Evolutionary conservation across 1,140 invertebrate species (phyloP).

Genomic region (Parapsyche elsis): DNA sequence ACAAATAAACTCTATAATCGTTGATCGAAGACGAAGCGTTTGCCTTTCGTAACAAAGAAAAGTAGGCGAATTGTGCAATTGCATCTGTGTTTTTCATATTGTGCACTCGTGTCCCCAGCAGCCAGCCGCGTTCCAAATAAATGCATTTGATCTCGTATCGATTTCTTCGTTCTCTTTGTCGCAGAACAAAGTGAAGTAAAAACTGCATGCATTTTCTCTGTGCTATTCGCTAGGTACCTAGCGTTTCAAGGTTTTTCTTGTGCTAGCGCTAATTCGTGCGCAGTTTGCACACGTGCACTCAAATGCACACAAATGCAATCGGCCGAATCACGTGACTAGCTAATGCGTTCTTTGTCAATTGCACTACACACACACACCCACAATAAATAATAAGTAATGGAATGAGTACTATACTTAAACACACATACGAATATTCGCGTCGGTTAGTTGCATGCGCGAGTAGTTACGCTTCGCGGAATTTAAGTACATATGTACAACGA

Average conservation of each 20-base stretch:
- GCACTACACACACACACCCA: too few relatives aligned
- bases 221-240: neutral
- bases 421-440: neutral
- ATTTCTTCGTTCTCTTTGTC: constrained; percentile 15
- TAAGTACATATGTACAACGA: too few relatives aligned
- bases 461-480: constrained; percentile 6
- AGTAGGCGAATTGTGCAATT: too few relatives aligned
- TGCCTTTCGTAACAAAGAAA: too few relatives aligned
- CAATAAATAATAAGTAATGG: neutral
- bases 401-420: neutral
- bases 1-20: too few relatives aligned
- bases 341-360: too few relatives aligned
- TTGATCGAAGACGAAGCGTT: too few relatives aligned
- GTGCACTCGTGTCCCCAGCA: too few relatives aligned
- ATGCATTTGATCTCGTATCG: neutral
- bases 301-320: too few relatives aligned
- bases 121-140: neutral
- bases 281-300: too few relatives aligned
- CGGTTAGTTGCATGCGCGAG: neutral
- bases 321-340: too few relatives aligned
- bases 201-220: neutral
- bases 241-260: constrained; percentile 6
- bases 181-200: neutral
- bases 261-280: neutral
- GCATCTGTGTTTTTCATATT: too few relatives aligned